Evolutionary conservation across 2,113 vertebrate genomes (phyloP).

Genomic region (Rhinolophus sinicus): DNA sequence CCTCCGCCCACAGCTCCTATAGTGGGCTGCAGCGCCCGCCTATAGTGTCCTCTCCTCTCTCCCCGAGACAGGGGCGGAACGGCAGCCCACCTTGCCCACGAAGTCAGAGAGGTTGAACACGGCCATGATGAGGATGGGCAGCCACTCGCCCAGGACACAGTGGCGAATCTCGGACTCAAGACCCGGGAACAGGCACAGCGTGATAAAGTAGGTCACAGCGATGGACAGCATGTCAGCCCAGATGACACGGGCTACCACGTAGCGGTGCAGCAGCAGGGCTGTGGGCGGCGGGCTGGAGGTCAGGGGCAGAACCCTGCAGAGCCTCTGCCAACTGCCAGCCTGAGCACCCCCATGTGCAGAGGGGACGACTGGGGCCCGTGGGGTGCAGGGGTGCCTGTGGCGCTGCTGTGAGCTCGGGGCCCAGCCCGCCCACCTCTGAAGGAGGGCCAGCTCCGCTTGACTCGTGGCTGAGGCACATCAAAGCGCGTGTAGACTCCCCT

Average conservation of each 20-base stretch:
- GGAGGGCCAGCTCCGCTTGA: constrained; percentile 93
- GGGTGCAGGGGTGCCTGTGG: not conserved
- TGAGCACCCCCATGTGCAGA: rapidly evolving
- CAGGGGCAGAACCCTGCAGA: not conserved
- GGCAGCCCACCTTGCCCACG: constrained; percentile 93
- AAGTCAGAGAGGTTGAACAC: constrained; percentile 99
- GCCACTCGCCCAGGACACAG: constrained; percentile 93
- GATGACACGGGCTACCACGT: constrained; percentile 94
- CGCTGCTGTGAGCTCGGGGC: rapidly evolving
- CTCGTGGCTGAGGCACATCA: constrained; percentile 89
- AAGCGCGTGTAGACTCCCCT: constrained; percentile 92
- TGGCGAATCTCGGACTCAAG: constrained; percentile 97
- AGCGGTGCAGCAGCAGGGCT: constrained; percentile 97
- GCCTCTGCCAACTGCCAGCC: rapidly evolving
- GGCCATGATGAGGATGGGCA: constrained; percentile 99
- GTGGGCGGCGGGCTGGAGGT: not conserved
- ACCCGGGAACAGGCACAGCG: constrained; percentile 96
- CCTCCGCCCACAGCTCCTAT: too few species aligned
- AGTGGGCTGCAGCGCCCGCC: too few species aligned
- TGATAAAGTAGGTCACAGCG: constrained; percentile 98
- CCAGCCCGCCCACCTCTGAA: constrained; percentile 87
- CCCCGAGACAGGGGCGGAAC: rapidly evolving
- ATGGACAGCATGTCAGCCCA: constrained; percentile 99
- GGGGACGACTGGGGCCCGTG: rapidly evolving
- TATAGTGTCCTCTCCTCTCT: rapidly evolving